Evolutionary conservation across 2,113 vertebrate species (phyloP), one percentile per base, ranked within the genome.

Genomic region (Merops nubicus): DNA sequence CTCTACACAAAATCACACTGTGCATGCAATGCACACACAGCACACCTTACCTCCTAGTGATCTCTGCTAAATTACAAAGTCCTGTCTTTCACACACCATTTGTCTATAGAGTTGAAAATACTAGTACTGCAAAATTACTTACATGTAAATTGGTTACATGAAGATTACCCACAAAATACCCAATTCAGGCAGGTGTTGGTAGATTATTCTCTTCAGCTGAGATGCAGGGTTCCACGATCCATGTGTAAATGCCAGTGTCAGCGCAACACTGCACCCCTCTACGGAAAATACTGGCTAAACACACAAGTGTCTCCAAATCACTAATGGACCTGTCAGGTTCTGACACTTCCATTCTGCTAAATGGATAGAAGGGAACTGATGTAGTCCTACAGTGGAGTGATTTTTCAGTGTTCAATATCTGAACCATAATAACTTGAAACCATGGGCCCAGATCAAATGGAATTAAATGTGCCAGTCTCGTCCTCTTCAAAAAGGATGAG

Each of bases 401-500:
- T 78, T 88, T 94, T 95, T 84, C 75, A 84, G 11, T 56, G 60
- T 38, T 92, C 64, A 88, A 6, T 69, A 74, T 78, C 42, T 91
- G 83, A 88, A 86, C 56, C 60, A 42, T 33, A 75, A 70, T 54
- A 86, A 86, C 74, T 81, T 47, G 47, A 84, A 38, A 26, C 47
- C 8, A 4, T 28, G 1, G 3, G 43, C 78, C 23, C 29, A 59
- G 50, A 91, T 75, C 26, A 92, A 86, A 84, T 63, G 11, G 43
- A 93, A 93, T 88, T 91, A 86, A 92, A 93, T 43, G n/a, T 77
- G 63, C 67, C 54, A 73, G 28, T 59, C 28, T 76, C 76, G 68
- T 82, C 50, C 29, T 93, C 40, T 83, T 90, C 51, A 54, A 77
- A 93, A 75, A 63, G 23, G 14, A 79, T 56, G 34, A 85, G 89